Evolutionary conservation across 2,888 invertebrate genomes (phyloP).

Genomic region (Schizotus pectinicornis): DNA sequence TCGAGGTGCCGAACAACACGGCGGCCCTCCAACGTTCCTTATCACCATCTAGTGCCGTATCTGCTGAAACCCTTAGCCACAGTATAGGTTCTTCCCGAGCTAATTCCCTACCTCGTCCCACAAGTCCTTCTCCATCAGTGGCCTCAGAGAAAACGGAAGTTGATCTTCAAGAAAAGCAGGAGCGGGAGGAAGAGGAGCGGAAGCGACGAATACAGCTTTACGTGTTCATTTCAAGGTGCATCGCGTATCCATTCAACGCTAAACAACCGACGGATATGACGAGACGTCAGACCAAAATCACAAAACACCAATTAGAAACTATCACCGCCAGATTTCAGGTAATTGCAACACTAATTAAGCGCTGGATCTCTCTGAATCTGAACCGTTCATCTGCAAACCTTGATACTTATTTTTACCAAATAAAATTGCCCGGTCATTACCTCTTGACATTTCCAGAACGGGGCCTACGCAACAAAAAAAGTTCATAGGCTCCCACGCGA

Average conservation of each 20-base stretch:
- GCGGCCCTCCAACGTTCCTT: constrained; percentile 59
- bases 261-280: constrained; percentile 99
- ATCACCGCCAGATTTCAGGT: constrained; percentile 95
- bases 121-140: constrained; percentile 91
- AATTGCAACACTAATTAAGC: constrained; percentile 37
- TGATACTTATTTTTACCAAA: no score
- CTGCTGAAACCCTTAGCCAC: constrained; percentile 67
- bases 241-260: constrained; percentile 99
- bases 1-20: constrained; percentile 58
- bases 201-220: constrained; percentile 94
- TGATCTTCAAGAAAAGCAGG: constrained; percentile 89
- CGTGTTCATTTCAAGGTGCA: constrained; percentile 96
- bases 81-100: constrained; percentile 67
- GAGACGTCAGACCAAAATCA: constrained; percentile 92
- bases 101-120: constrained; percentile 76
- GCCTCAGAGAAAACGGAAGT: constrained; percentile 88
- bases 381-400: background rate
- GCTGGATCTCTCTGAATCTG: background rate
- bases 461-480: no score
- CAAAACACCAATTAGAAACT: constrained; percentile 93
- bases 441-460: no score
- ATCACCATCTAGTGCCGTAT: constrained; percentile 67
- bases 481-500: no score
- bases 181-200: constrained; percentile 94
- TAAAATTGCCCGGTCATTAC: no score